A percentile compares a stretch with the other conserved stretches of the same genome.
Evolutionary conservation across 2,797 vertebrate species (phyloP).

Genomic region (Esox lucius): DNA sequence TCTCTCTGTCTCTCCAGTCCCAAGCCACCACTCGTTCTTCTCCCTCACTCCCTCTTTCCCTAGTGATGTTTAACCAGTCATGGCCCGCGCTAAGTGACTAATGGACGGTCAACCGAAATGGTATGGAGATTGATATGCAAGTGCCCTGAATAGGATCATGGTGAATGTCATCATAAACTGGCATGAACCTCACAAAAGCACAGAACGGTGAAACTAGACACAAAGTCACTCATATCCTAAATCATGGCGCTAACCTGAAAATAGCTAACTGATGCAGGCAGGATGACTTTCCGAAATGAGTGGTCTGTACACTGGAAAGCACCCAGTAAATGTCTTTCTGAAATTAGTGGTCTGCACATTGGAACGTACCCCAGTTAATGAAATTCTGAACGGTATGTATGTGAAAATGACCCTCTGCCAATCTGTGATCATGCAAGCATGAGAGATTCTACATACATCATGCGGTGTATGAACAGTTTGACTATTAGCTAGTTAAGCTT

Average conservation of each 20-base stretch:
- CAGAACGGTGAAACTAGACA: neutral
- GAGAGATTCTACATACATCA: constrained; percentile 62
- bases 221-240: constrained; percentile 31
- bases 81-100: constrained; percentile 38
- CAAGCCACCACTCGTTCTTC: neutral
- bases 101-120: constrained; percentile 29
- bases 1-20: neutral
- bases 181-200: constrained; percentile 4
- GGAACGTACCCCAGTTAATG: constrained; percentile 14
- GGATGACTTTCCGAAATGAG: constrained; percentile 35
- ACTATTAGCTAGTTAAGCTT: constrained; percentile 40
- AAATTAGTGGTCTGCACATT: neutral
- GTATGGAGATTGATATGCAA: constrained; percentile 26
- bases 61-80: neutral
- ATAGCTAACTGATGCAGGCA: constrained; percentile 44
- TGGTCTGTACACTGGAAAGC: constrained; percentile 21
- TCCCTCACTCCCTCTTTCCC: neutral
- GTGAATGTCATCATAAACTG: constrained; percentile 18
- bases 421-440: constrained; percentile 68
- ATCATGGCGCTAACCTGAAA: constrained; percentile 20
- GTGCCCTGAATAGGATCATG: constrained; percentile 39
- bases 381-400: constrained; percentile 9
- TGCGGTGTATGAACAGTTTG: constrained; percentile 58
- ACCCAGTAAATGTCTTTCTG: constrained; percentile 22
- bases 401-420: constrained; percentile 36